Evolutionary conservation across 2,113 vertebrate species (phyloP).

Genomic region (Cheirogaleus medius): DNA sequence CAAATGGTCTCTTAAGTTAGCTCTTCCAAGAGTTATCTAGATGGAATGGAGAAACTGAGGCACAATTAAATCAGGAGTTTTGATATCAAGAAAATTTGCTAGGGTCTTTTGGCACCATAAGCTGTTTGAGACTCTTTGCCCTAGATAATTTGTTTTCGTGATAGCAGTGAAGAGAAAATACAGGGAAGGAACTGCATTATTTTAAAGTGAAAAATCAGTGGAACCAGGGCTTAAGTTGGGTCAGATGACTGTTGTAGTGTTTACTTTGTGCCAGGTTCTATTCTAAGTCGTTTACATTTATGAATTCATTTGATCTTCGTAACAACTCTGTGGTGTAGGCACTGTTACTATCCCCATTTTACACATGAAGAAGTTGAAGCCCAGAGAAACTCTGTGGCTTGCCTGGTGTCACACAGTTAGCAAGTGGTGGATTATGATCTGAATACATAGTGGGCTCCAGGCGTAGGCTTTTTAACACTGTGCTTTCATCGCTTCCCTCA

Average conservation of each 20-base stretch:
- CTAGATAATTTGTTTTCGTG: slow-evolving; percentile 46
- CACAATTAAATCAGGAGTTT: neutral
- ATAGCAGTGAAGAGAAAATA: slow-evolving; percentile 46
- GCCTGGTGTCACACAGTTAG: neutral
- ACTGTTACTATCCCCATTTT: neutral
- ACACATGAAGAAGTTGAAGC: neutral
- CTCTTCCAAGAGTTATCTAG: neutral
- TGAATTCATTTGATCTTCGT: neutral
- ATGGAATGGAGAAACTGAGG: neutral
- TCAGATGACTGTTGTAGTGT: neutral
- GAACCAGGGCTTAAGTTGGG: neutral
- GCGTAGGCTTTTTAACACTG: neutral
- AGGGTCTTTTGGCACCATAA: neutral
- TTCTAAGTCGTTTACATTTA: neutral
- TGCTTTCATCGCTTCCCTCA: neutral
- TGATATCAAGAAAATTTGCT: neutral
- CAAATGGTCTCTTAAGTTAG: neutral
- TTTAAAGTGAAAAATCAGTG: slow-evolving; percentile 52
- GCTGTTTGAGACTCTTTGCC: neutral
- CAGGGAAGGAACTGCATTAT: slow-evolving; percentile 47
- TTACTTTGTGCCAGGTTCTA: neutral
- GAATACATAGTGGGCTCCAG: neutral
- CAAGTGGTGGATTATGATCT: neutral
- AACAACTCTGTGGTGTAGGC: neutral
- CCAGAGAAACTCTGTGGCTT: neutral